A percentile compares a stretch with the other conserved stretches of the same genome.
Conservation (phyloP, 2,113 vertebrate genomes). For the Acanthisitta chloris region DNA sequence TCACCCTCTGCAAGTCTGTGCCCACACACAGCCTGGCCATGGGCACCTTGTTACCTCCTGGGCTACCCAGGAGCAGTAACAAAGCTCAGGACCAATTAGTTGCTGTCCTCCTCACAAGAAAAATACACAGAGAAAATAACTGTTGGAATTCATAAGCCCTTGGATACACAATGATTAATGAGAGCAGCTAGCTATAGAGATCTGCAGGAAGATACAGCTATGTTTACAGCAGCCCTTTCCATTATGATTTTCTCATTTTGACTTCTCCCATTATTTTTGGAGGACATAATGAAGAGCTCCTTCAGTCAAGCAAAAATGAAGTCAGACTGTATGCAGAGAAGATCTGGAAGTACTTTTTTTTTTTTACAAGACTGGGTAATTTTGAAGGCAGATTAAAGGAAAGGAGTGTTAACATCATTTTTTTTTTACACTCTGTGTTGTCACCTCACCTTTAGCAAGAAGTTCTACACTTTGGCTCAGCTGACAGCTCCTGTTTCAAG, state of each 20-base stretch:
- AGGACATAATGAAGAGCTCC: neutral
- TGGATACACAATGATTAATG: neutral
- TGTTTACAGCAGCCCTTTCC: neutral
- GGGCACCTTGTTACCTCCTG: neutral
- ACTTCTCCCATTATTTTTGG: neutral
- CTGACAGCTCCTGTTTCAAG: neutral
- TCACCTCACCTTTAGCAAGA: neutral
- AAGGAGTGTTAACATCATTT: neutral
- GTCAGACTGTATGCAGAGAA: neutral
- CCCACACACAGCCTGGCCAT: neutral
- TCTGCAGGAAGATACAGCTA: neutral
- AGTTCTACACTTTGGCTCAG: neutral
- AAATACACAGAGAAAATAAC: neutral
- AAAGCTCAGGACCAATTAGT: neutral
- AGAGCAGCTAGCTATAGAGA: neutral
- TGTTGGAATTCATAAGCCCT: neutral
- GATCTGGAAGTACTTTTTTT: neutral
- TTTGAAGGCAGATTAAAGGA: neutral
- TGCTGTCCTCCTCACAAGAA: neutral
- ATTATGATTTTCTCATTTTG: neutral
- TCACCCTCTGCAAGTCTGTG: neutral
- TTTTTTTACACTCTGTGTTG: neutral
- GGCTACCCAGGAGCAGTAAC: neutral
- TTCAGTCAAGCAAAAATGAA: neutral
- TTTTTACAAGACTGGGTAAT: neutral